These are phyloP conservation scores for Leptopilina syphax DNA, from an alignment of 2,888 invertebrate species.

Conservation along the genomic window DNA sequence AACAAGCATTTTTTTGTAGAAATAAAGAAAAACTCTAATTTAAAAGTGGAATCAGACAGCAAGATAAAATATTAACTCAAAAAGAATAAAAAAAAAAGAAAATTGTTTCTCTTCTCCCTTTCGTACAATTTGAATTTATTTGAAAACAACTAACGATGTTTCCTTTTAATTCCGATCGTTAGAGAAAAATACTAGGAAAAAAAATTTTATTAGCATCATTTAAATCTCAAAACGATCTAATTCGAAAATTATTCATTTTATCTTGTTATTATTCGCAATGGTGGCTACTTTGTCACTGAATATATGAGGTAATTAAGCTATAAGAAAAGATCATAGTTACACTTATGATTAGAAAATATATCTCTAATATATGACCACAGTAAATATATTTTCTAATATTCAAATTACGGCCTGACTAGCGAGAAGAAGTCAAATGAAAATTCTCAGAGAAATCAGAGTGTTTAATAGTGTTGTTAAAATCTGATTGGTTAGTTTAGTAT, in stretches of 20 bases:
- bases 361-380: background rate
- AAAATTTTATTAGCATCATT: background rate
- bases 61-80: too few species aligned
- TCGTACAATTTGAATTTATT: too few species aligned
- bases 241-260: slow-evolving; percentile 5
- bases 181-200: background rate
- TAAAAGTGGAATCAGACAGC: too few species aligned
- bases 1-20: too few species aligned
- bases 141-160: too few species aligned
- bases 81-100: too few species aligned
- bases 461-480: slow-evolving; percentile 6
- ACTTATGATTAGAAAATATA: slow-evolving; percentile 10
- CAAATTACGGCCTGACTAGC: background rate
- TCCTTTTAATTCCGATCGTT: too few species aligned
- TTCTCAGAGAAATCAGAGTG: slow-evolving; percentile 7
- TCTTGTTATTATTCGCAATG: background rate
- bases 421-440: background rate
- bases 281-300: background rate
- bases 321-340: background rate
- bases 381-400: background rate
- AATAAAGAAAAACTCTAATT: too few species aligned
- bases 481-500: background rate
- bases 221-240: background rate
- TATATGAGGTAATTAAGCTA: background rate
- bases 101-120: too few species aligned